These are phyloP conservation scores for Turdus rufiventris DNA, from an alignment of 2,113 vertebrate species.

Conservation along the genomic window DNA sequence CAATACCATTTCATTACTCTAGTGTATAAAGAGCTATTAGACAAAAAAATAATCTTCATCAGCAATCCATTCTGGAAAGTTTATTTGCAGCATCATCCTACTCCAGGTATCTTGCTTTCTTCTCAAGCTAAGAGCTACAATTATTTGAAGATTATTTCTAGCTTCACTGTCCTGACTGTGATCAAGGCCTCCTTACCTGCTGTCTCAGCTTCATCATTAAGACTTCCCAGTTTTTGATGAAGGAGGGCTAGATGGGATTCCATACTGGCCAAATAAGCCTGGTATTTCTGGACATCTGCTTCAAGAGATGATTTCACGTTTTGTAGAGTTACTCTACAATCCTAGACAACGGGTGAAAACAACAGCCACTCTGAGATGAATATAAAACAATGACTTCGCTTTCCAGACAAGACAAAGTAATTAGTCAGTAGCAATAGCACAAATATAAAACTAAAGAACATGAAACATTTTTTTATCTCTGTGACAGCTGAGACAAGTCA, in stretches of 20 bases:
- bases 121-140: background rate
- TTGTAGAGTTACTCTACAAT: conserved; percentile 82
- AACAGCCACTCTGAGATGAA: background rate
- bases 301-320: conserved; percentile 80
- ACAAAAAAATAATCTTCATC: background rate
- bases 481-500: background rate
- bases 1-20: background rate
- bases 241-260: conserved; percentile 79
- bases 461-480: background rate
- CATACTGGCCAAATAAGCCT: conserved; percentile 80
- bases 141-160: background rate
- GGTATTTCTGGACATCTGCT: conserved; percentile 87
- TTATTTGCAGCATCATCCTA: background rate
- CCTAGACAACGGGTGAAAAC: conserved; percentile 67
- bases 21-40: background rate
- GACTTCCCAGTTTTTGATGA: conserved; percentile 75
- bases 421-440: background rate
- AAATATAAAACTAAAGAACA: background rate
- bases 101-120: background rate
- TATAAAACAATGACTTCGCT: background rate
- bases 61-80: background rate
- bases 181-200: conserved; percentile 70
- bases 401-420: background rate
- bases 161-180: background rate
- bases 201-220: conserved; percentile 80